Evolutionary conservation across 2,888 invertebrate species (phyloP).

Genomic region (Nudaria mundana): DNA sequence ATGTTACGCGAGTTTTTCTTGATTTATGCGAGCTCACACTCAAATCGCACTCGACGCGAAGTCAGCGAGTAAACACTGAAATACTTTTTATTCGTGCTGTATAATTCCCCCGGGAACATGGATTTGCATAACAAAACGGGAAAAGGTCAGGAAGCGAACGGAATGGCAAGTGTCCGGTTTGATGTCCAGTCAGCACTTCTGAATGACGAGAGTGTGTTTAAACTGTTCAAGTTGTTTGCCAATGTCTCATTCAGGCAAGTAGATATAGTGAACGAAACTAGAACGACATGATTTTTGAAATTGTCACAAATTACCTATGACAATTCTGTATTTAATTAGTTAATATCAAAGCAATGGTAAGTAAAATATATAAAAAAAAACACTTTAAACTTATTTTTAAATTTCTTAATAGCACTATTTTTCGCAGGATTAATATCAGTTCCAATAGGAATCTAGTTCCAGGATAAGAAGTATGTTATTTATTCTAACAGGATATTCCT

Average conservation of each 20-base stretch:
- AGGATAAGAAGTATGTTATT: too few relatives aligned
- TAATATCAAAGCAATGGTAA: too few relatives aligned
- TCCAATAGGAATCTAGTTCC: too few relatives aligned
- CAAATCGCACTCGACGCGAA: conserved; percentile 61
- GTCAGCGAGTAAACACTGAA: conserved; percentile 75
- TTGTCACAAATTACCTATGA: too few relatives aligned
- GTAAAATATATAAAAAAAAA: too few relatives aligned
- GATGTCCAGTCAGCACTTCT: conserved; percentile 71
- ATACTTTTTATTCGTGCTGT: conserved; percentile 78
- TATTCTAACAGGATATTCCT: too few relatives aligned
- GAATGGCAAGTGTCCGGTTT: conserved; percentile 77
- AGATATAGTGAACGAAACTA: too few relatives aligned
- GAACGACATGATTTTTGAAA: too few relatives aligned
- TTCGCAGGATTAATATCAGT: too few relatives aligned
- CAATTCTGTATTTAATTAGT: too few relatives aligned
- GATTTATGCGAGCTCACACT: conserved; percentile 76
- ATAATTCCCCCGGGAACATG: conserved; percentile 67
- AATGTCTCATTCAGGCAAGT: not conserved
- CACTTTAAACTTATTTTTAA: too few relatives aligned
- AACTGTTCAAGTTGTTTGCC: conserved; percentile 38
- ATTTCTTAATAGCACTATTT: too few relatives aligned
- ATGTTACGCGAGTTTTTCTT: conserved; percentile 47
- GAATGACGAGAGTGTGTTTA: conserved; percentile 44
- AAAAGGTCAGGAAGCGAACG: conserved; percentile 80
- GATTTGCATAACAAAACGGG: conserved; percentile 80